These are phyloP conservation scores for Drosophila ogumai DNA, from an alignment of 1,140 invertebrate species.

Conservation along the genomic window DNA sequence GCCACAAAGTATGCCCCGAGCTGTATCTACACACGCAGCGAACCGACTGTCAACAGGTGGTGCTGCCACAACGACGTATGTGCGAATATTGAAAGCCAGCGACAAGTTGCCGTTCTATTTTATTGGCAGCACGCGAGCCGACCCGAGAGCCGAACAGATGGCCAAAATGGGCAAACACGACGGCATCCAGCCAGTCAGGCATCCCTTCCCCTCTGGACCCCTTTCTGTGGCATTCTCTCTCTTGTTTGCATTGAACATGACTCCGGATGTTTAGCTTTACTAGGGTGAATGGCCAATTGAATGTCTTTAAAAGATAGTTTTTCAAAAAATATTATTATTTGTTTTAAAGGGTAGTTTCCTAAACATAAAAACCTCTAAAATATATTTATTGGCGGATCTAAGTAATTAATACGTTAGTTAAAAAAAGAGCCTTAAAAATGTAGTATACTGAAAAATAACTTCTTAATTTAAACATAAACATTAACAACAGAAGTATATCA, in stretches of 20 bases:
- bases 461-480: no score
- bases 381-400: no score
- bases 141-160: slow-evolving; percentile 21
- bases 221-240: slow-evolving; percentile 5
- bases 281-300: not conserved
- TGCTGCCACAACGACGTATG: slow-evolving; percentile 68
- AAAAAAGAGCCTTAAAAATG: no score
- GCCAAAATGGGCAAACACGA: slow-evolving; percentile 10
- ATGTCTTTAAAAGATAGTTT: not conserved
- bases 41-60: slow-evolving; percentile 68
- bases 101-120: slow-evolving; percentile 63
- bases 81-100: slow-evolving; percentile 76
- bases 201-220: slow-evolving; percentile 17
- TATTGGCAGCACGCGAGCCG: slow-evolving; percentile 59
- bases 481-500: no score
- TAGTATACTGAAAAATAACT: no score
- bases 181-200: slow-evolving; percentile 23
- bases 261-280: not conserved
- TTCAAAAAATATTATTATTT: not conserved
- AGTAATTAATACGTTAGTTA: no score
- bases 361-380: no score
- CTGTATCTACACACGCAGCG: slow-evolving; percentile 18
- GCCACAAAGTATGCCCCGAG: slow-evolving; percentile 66
- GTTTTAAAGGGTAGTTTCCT: not conserved
- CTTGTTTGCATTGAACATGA: slow-evolving; percentile 51